Conservation (phyloP, 53 echinoderm and acorn worm genomes). For the Henricia sp. region DNA sequence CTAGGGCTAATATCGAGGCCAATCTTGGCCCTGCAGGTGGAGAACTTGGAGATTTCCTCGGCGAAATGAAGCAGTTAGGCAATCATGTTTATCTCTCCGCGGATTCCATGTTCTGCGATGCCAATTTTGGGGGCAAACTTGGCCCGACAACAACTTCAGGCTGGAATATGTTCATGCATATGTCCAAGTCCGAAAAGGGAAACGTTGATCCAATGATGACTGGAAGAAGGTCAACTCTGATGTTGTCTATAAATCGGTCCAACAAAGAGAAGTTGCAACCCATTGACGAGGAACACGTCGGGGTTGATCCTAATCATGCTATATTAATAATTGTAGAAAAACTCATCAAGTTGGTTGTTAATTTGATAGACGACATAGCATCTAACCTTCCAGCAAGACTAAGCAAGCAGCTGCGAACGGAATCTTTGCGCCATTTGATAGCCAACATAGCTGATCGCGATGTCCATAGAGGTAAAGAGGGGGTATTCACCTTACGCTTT, state of each 20-base stretch:
- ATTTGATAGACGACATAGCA: conserved; percentile 1
- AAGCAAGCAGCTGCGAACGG: neutral
- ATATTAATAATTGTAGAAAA: conserved; percentile 27
- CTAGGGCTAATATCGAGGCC: conserved; percentile 46
- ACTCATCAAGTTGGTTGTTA: conserved; percentile 24
- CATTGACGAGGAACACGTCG: conserved; percentile 22
- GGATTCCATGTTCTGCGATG: conserved; percentile 57
- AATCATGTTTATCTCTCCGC: conserved; percentile 40
- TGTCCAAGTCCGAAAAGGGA: neutral
- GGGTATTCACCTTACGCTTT: conserved; percentile 24
- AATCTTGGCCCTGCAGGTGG: conserved; percentile 45
- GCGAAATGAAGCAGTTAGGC: conserved; percentile 25
- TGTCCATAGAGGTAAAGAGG: conserved; percentile 36
- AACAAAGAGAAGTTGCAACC: neutral
- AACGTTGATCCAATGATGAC: conserved; percentile 13
- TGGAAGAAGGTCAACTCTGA: conserved; percentile 19
- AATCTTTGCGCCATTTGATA: conserved; percentile 10
- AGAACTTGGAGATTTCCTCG: conserved; percentile 17
- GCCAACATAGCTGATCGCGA: conserved; percentile 28
- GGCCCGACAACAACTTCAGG: conserved; percentile 15
- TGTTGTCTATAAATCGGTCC: neutral
- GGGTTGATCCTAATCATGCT: conserved; percentile 40
- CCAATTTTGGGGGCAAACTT: conserved; percentile 38
- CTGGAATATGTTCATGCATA: conserved; percentile 39
- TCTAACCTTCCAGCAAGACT: neutral